Evolutionary conservation across 2,888 invertebrate species (phyloP), one percentile per base, ranked within the genome.

Genomic region (Lepidocyrtinus sp.): DNA sequence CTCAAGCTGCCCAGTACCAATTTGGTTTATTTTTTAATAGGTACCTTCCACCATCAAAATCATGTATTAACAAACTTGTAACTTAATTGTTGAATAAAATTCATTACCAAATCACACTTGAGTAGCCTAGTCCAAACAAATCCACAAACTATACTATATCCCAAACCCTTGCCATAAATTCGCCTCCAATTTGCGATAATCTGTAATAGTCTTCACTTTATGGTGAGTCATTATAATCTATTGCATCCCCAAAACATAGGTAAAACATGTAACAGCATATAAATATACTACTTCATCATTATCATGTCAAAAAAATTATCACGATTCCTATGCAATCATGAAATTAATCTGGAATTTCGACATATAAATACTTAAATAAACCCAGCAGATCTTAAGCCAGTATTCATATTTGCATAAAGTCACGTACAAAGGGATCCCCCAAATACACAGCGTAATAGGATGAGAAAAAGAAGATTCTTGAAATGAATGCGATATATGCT

Each of bases 301-400:
- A 7, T 55, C 78, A 61, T 78, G 72, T 68, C 78, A 77, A 67
- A 26, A n/a, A n/a, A 59, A 17, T 55, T 36, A 72, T 67, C 67
- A 77, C 68, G 62, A 17, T 61, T 36, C n/a, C 17, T 17, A 61
- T 19, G 61, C 71, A 61, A 62, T 19, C 36, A 36, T 36, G 36
- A 46, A 36, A 50, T 17, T 50, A 59, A 74, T 70, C 74, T 79
- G 70, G 74, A 79, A n/a, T 79, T 79, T 79, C 74, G 74, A 74
- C 70, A 79, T 45, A 59, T n/a, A 50, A 50, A 50, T 50, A 1
- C n/a, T n/a, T n/a, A n/a, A n/a, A n/a, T n/a, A n/a, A n/a, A n/a
- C n/a, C n/a, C n/a, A n/a, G n/a, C n/a, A n/a, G n/a, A n/a, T n/a
- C n/a, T n/a, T n/a, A n/a, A n/a, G n/a, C n/a, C n/a, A n/a, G n/a